phyloP scores from a whole-genome alignment of 1,140 invertebrate species.

The Drosophila nebulosa region DNA sequence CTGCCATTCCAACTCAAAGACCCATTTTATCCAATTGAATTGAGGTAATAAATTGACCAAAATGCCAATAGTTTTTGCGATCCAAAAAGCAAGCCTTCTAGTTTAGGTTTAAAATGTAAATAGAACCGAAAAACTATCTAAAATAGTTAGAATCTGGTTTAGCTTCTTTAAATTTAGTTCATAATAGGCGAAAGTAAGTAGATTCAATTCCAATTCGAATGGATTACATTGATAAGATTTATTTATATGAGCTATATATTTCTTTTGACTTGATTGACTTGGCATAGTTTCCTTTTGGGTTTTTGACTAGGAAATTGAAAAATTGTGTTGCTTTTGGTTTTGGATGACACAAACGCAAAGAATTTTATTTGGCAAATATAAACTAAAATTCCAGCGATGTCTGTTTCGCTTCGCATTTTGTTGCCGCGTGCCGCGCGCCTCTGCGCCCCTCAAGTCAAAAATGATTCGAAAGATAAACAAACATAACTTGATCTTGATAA shows the following conservation, averaged over 20 bases:
- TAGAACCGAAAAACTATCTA: too few species aligned
- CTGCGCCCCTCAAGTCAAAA: background rate
- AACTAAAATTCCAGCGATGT: background rate
- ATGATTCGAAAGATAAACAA: slow-evolving; percentile 13
- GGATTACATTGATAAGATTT: background rate
- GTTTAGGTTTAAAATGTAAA: too few species aligned
- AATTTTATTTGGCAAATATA: slow-evolving; percentile 8
- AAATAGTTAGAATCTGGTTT: too few species aligned
- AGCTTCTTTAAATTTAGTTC: too few species aligned
- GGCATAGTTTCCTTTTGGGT: background rate
- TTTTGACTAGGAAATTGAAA: background rate
- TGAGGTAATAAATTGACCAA: too few species aligned
- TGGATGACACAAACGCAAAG: slow-evolving; percentile 1
- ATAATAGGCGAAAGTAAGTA: too few species aligned
- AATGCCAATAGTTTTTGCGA: too few species aligned
- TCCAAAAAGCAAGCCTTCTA: too few species aligned
- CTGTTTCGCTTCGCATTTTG: background rate
- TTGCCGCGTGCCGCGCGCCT: background rate
- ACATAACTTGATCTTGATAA: slow-evolving; percentile 24
- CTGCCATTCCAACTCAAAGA: too few species aligned
- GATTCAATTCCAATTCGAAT: too few species aligned
- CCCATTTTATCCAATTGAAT: too few species aligned
- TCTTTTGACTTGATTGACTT: background rate
- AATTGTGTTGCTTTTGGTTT: too few species aligned
- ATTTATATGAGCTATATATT: background rate